A percentile compares a stretch with the other conserved stretches of the same genome.
Conservation (phyloP, 2,113 vertebrate genomes). For the Holacanthus passer region DNA sequence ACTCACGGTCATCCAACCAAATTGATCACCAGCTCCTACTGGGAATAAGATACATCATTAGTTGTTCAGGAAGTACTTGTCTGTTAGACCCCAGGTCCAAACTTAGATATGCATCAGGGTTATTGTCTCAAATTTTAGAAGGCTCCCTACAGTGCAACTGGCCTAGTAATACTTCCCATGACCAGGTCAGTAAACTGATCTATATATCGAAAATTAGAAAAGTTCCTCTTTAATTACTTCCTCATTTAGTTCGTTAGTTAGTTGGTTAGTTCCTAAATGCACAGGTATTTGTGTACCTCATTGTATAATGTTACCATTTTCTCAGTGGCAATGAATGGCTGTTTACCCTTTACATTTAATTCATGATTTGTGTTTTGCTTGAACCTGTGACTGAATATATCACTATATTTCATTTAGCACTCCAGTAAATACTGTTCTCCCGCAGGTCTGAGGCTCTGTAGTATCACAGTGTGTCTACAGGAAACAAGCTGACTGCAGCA, state of each 20-base stretch:
- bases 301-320: background rate
- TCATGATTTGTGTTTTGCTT: background rate
- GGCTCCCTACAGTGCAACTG: no score
- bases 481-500: constrained; percentile 37
- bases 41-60: no score
- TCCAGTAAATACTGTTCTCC: background rate
- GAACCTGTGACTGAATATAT: background rate
- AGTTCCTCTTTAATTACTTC: background rate
- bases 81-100: no score
- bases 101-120: no score
- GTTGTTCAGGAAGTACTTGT: background rate
- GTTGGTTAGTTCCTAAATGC: background rate
- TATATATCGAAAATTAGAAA: background rate
- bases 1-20: background rate
- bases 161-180: background rate
- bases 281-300: background rate
- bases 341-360: background rate
- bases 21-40: no score
- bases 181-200: background rate
- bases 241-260: background rate
- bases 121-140: no score
- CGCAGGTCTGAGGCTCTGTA: background rate
- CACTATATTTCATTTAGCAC: background rate
- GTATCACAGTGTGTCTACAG: background rate
- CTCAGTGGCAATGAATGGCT: background rate